Evolutionary conservation across 2,113 vertebrate genomes (phyloP).

Genomic region (Vimba vimba): DNA sequence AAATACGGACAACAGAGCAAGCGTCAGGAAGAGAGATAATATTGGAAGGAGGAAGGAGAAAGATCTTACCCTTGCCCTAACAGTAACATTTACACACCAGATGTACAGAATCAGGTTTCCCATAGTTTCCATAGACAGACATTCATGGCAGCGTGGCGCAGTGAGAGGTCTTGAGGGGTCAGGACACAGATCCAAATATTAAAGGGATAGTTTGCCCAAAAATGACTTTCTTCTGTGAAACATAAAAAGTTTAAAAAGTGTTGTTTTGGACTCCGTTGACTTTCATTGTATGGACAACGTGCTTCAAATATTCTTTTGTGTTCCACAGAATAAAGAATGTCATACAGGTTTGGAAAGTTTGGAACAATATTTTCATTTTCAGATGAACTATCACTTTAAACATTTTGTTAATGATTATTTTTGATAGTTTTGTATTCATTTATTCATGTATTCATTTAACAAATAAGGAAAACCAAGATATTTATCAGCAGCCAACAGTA

Average conservation of each 20-base stretch:
- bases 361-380: not conserved
- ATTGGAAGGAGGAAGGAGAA: not conserved
- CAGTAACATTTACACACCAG: not conserved
- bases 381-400: not conserved
- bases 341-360: not conserved
- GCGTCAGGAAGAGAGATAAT: not conserved
- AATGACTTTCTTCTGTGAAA: not conserved
- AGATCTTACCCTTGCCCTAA: not conserved
- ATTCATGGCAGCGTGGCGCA: not conserved
- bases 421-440: not conserved
- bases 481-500: not conserved
- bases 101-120: not conserved
- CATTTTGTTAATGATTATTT: not conserved
- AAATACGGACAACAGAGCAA: not conserved
- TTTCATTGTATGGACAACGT: not conserved
- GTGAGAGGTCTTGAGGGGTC: not conserved
- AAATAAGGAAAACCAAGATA: too few relatives aligned
- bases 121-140: not conserved
- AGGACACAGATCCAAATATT: not conserved
- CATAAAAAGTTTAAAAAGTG: not conserved
- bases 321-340: not conserved
- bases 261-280: too few relatives aligned
- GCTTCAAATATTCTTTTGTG: not conserved
- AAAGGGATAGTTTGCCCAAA: not conserved
- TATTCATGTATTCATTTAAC: not conserved